These are phyloP conservation scores for Callochromis pleurospilus DNA, from an alignment of 2,113 vertebrate genomes.

Conservation along the genomic window DNA sequence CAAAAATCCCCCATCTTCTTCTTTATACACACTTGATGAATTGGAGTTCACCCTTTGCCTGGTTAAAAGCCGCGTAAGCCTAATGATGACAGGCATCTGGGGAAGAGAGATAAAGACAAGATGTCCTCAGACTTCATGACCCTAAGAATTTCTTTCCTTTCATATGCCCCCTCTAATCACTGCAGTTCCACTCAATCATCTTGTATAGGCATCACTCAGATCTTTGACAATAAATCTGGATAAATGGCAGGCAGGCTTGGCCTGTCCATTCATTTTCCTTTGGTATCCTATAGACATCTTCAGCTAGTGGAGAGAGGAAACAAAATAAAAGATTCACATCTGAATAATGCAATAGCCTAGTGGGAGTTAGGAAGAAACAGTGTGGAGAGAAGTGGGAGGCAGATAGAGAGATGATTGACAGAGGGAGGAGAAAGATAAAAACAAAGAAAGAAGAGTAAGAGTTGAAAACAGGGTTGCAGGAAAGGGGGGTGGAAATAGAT, in stretches of 20 bases:
- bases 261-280: constrained; percentile 4
- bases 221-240: constrained; percentile 48
- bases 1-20: neutral
- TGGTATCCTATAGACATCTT: constrained; percentile 14
- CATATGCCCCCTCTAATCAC: constrained; percentile 6
- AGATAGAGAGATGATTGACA: constrained; percentile 32
- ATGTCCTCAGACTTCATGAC: constrained; percentile 40
- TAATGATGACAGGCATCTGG: constrained; percentile 12
- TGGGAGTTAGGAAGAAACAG: neutral
- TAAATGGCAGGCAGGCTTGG: constrained; percentile 25
- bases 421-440: neutral
- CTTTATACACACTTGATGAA: neutral
- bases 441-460: neutral
- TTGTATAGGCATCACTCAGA: constrained; percentile 39
- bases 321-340: constrained; percentile 8
- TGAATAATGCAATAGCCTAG: constrained; percentile 56
- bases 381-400: neutral
- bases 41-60: neutral
- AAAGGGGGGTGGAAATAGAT: neutral
- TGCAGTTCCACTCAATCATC: constrained; percentile 24
- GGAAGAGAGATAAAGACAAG: constrained; percentile 24
- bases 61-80: neutral
- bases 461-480: neutral
- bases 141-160: constrained; percentile 2
- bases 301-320: neutral